Conservation (phyloP, 37 sponge, comb jelly and placozoan species). For the Cladorhizidae sp. region DNA sequence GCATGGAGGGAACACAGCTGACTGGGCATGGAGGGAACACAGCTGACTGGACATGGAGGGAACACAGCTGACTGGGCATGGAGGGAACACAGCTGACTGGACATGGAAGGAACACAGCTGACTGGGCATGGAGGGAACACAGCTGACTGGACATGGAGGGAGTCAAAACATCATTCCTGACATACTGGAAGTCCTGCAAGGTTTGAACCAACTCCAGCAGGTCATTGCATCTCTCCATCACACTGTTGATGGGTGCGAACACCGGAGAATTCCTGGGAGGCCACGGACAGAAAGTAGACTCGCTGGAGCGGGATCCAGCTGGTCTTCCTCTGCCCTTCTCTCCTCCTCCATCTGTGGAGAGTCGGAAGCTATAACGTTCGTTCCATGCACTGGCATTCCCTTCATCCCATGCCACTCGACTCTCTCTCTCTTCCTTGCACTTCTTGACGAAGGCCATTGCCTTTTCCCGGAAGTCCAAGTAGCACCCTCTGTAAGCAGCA, state of each 20-base stretch:
- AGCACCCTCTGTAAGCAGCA: conserved; percentile 87
- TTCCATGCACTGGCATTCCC: neutral
- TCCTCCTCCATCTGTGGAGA: neutral
- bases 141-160: too few relatives aligned
- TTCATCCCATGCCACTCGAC: neutral
- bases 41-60: too few relatives aligned
- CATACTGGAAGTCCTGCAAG: conserved; percentile 77
- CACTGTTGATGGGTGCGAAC: conserved; percentile 68
- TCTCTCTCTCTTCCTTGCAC: conserved; percentile 24
- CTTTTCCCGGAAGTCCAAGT: conserved; percentile 79
- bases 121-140: too few relatives aligned
- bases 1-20: too few relatives aligned
- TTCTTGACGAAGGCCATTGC: conserved; percentile 25
- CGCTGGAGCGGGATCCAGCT: too few relatives aligned
- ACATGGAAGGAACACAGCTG: too few relatives aligned
- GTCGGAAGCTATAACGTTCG: too few relatives aligned
- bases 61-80: too few relatives aligned
- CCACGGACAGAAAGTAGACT: conserved; percentile 48
- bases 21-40: too few relatives aligned
- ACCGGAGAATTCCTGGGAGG: conserved; percentile 78
- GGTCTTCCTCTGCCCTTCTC: neutral
- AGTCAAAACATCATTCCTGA: neutral
- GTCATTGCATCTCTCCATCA: conserved; percentile 94
- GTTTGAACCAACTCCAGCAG: conserved; percentile 88
- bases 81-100: too few relatives aligned